These are phyloP conservation scores for Choreutis nemorana DNA, from an alignment of 2,888 invertebrate species.

Conservation along the genomic window DNA sequence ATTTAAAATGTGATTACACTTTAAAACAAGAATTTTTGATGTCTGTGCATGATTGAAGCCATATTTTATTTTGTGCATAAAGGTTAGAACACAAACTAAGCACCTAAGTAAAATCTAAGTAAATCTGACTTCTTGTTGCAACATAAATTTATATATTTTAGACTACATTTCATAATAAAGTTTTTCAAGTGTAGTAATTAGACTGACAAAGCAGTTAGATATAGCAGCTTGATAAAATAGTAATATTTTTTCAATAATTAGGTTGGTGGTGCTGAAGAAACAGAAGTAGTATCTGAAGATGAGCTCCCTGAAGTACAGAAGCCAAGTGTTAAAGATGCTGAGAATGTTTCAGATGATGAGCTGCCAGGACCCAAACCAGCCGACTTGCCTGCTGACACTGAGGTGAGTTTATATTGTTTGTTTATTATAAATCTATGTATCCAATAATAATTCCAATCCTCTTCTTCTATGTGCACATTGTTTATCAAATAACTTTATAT, in stretches of 20 bases:
- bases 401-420: constrained; percentile 35
- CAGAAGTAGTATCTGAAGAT: constrained; percentile 87
- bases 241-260: constrained; percentile 14
- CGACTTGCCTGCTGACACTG: constrained; percentile 75
- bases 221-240: too few relatives aligned
- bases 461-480: neutral
- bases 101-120: too few relatives aligned
- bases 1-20: too few relatives aligned
- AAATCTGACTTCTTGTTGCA: too few relatives aligned
- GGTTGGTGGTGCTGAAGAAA: constrained; percentile 73
- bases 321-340: constrained; percentile 83
- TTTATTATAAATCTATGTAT: constrained; percentile 4
- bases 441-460: neutral
- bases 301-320: constrained; percentile 77
- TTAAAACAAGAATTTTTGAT: too few relatives aligned
- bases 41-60: too few relatives aligned
- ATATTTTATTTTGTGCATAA: too few relatives aligned
- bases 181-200: too few relatives aligned
- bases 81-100: too few relatives aligned
- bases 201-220: too few relatives aligned
- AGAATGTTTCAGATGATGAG: constrained; percentile 82
- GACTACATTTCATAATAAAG: too few relatives aligned
- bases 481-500: neutral
- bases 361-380: constrained; percentile 76
- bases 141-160: too few relatives aligned